Percentiles rank a stretch among this genome's conserved stretches.
Conservation (phyloP, 2,113 vertebrate species). For the Tetraodon nigroviridis region DNA sequence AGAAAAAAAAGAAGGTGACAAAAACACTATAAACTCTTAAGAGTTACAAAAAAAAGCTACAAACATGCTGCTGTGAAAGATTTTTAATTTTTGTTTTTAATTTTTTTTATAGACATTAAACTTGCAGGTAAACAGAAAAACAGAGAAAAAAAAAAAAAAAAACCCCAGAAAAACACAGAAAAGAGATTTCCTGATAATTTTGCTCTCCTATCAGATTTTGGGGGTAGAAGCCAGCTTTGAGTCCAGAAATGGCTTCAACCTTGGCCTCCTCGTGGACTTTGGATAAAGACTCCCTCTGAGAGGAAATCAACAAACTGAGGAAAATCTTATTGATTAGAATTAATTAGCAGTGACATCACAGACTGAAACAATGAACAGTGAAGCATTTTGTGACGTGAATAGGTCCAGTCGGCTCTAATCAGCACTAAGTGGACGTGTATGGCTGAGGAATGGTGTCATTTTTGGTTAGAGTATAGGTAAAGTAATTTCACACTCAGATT, state of each 20-base stretch:
- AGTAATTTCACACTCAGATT: neutral
- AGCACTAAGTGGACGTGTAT: neutral
- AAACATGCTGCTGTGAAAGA: too few species aligned
- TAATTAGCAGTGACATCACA: conserved; percentile 55
- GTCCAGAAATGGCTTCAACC: conserved; percentile 55
- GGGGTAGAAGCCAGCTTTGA: conserved; percentile 69
- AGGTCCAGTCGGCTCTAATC: conserved; percentile 32
- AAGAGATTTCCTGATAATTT: neutral
- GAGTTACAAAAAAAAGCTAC: too few species aligned
- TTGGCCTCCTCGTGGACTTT: conserved; percentile 73
- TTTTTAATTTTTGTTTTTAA: neutral
- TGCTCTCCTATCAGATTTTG: too few species aligned
- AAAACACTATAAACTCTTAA: too few species aligned
- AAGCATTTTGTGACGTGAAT: conserved; percentile 36
- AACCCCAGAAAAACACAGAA: too few species aligned
- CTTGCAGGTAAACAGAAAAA: neutral
- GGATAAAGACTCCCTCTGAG: conserved; percentile 59
- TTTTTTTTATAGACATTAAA: neutral
- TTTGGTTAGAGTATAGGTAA: conserved; percentile 2
- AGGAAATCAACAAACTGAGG: conserved; percentile 67
- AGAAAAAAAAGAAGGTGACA: too few species aligned
- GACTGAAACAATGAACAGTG: conserved; percentile 42
- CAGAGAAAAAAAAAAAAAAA: too few species aligned
- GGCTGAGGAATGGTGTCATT: neutral
- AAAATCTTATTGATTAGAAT: conserved; percentile 66